Base-by-base conservation (phyloP, 2,888 invertebrate species). In the Dichetophora obliterata region DNA sequence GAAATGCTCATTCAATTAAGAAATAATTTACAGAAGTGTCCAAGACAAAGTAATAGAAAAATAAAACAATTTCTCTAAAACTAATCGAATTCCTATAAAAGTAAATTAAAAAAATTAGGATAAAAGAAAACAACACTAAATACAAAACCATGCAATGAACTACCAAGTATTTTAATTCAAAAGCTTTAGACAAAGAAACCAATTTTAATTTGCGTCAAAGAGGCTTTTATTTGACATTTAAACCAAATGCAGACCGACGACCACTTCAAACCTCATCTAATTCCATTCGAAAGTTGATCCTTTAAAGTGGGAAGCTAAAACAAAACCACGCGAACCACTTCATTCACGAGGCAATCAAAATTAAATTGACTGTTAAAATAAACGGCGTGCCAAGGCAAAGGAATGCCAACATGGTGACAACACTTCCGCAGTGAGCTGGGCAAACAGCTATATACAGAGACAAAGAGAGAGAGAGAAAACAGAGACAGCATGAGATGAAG, bases 311-410 rank as follows among this genome's bases (percentile, higher is more conserved):
- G 14, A 14, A 14, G 37, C 19, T 59, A 71, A 31, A 57, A 54
- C 57, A 57, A 71, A 71, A 71, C 27, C 69, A 69, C 71, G 48
- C 19, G 22, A 65, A 65, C 65, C 65, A 52, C 63, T 63, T 52
- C 34, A 54, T 61, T 50, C 50, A 11, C 52, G 50, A 63, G n/a
- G 34, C 48, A 63, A 65, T 74, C 73, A 52, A 65, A 74, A 74
- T 14, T 74, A 66, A 74, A 74, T 74, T 74, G 74, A 65, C 65
- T 54, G 74, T 31, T 52, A 74, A 74, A 74, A 66, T 74, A 65
- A 65, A 74, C 66, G 31, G 61, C 22, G n/a, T 48, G 19, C 72
- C 69, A 27, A 27, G 34, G n/a, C 3, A 63, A 27, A 63, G 5
- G 31, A 63, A 63, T 34, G 24, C 54, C 24, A 63, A 34, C 31